Evolutionary conservation across 1,140 invertebrate species (phyloP), one percentile per base, ranked within the genome.

Genomic region (Conus ventricosus): DNA sequence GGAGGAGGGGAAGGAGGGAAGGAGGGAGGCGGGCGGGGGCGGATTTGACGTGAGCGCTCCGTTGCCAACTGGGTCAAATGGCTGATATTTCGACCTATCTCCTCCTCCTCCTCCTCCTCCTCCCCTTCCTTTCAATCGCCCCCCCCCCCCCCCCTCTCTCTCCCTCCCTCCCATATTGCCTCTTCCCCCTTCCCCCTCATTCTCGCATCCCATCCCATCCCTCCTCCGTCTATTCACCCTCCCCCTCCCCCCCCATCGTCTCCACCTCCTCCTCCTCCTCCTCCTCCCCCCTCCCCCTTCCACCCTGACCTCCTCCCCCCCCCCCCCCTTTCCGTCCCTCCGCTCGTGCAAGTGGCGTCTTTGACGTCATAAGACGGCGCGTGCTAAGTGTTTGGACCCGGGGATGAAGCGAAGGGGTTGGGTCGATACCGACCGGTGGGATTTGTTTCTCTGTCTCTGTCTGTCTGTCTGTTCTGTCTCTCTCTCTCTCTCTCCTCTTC

Each of bases 341-440:
- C 67, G 67, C 67, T 23, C 20, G 4, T 71, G 67, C 67, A 71
- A 23, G 67, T 71, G 67, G 67, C 67, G 23, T 71, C 67, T 71
- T 71, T 71, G 67, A 71, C 67, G 67, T 71, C 67, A 71, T 71
- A 71, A 71, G 67, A 71, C 67, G 67, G 67, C 67, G 67, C 67
- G 67, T 71, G 67, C 67, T 71, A 71, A 71, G 67, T 71, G 67
- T 71, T 71, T 71, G 67, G 67, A 7, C 60, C 7, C 11, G 67
- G 23, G 13, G 20, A n/a, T 23, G 67, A 23, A 71, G 67, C 11
- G 11, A 60, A 15, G 15, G 15, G 57, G 57, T 39, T 39, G 39
- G 39, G 39, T 39, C 39, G 39, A 39, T 39, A 39, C 39, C 39
- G 39, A 39, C 39, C 39, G 0, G 39, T 39, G 39, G 39, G 39